phyloP scores from a whole-genome alignment of 92 coral and sea anemone species.

The Epizoanthus stellaris region DNA sequence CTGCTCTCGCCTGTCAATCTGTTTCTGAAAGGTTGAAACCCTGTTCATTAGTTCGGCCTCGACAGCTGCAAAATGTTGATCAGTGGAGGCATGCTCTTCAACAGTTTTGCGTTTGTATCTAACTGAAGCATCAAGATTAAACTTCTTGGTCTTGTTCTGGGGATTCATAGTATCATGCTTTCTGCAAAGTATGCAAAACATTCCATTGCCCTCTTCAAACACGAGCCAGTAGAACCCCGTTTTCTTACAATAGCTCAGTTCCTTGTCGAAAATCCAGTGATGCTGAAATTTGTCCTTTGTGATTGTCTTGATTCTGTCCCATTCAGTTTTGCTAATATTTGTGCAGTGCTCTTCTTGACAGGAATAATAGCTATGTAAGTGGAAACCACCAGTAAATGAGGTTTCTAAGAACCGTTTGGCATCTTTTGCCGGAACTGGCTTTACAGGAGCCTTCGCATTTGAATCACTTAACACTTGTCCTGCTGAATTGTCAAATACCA shows the following conservation, averaged over 20 bases:
- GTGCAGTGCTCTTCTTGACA: constrained; percentile 16
- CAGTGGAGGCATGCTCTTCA: constrained; percentile 24
- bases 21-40: constrained; percentile 38
- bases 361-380: constrained; percentile 23
- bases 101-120: constrained; percentile 39
- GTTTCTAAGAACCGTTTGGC: neutral
- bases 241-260: constrained; percentile 22
- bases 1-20: constrained; percentile 35
- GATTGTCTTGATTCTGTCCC: constrained; percentile 9
- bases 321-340: constrained; percentile 17
- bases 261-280: constrained; percentile 35
- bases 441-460: constrained; percentile 1
- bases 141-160: constrained; percentile 46
- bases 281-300: constrained; percentile 29
- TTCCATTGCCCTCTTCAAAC: constrained; percentile 27
- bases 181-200: constrained; percentile 47
- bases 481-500: no score
- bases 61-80: constrained; percentile 42
- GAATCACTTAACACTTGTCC: neutral
- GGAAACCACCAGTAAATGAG: neutral
- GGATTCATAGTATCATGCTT: constrained; percentile 13
- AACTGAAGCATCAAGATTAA: constrained; percentile 39
- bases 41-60: constrained; percentile 39
- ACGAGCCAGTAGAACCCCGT: constrained; percentile 36
- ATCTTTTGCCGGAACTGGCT: constrained; percentile 28